phyloP scores from a whole-genome alignment of 2,113 vertebrate genomes.

The Tenrec ecaudatus region DNA sequence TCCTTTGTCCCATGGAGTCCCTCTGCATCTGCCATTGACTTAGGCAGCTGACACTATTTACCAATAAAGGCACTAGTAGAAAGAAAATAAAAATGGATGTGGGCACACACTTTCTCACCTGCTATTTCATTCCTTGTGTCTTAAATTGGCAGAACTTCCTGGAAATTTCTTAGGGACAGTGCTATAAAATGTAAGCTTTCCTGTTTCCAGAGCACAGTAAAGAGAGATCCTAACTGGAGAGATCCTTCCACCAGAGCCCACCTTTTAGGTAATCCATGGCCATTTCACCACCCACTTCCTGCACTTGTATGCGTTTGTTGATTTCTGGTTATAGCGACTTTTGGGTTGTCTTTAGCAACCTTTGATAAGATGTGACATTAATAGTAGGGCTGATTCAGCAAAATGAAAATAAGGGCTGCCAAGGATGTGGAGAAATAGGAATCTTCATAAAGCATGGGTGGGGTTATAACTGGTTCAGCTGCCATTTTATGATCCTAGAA shows the following conservation, averaged over 20 bases:
- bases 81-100: background rate
- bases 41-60: background rate
- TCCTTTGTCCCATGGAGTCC: background rate
- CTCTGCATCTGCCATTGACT: background rate
- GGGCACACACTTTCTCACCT: background rate
- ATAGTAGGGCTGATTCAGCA: too few species aligned
- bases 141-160: background rate
- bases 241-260: background rate
- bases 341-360: too few species aligned
- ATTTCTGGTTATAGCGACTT: too few species aligned
- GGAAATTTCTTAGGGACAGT: background rate
- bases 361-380: too few species aligned
- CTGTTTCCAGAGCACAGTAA: background rate
- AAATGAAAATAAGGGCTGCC: too few species aligned
- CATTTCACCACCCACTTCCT: background rate
- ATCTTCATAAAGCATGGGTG: too few species aligned
- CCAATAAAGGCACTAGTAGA: background rate
- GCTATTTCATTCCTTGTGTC: background rate
- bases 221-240: background rate
- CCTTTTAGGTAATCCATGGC: background rate
- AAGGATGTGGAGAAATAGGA: too few species aligned
- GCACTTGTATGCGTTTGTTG: too few species aligned
- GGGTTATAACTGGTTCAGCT: too few species aligned
- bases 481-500: too few species aligned
- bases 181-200: background rate